phyloP scores from a whole-genome alignment of 2,888 invertebrate species.

The Folsomia candida region DNA sequence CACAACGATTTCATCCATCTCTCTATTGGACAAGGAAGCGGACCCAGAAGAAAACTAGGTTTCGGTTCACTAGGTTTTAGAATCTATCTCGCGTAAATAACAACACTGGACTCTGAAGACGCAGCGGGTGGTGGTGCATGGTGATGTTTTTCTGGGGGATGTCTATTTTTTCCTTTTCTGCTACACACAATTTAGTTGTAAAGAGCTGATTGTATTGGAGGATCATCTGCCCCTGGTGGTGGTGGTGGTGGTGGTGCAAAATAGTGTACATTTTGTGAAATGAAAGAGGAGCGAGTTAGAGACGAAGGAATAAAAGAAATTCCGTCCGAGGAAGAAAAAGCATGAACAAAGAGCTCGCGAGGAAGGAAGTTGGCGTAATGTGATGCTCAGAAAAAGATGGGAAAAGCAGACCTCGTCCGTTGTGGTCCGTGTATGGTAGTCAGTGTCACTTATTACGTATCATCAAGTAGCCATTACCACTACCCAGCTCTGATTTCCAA shows the following conservation, averaged over 20 bases:
- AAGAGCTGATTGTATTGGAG: not conserved
- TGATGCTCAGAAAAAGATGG: constrained; percentile 8
- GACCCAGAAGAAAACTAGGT: no score
- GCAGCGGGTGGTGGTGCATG: not conserved
- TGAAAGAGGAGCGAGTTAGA: not conserved
- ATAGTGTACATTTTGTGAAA: no score
- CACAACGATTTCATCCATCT: no score
- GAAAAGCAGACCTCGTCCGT: constrained; percentile 31
- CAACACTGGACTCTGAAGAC: no score
- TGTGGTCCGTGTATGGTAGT: no score
- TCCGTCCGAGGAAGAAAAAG: not conserved
- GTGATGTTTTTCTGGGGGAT: not conserved
- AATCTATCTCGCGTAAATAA: not conserved
- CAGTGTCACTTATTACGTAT: constrained; percentile 48
- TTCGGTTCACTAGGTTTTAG: no score
- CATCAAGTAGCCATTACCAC: constrained; percentile 46
- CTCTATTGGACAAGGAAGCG: no score
- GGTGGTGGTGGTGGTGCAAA: not conserved
- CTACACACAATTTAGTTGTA: not conserved
- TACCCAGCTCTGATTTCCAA: not conserved
- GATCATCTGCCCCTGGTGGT: not conserved
- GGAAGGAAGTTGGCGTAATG: constrained; percentile 10
- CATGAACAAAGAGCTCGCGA: not conserved
- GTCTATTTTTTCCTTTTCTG: not conserved
- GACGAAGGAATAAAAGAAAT: constrained; percentile 2